Evolutionary conservation across 2,888 invertebrate genomes (phyloP), one percentile per base, ranked within the genome.

Genomic region (Leptopterna dolabrata): DNA sequence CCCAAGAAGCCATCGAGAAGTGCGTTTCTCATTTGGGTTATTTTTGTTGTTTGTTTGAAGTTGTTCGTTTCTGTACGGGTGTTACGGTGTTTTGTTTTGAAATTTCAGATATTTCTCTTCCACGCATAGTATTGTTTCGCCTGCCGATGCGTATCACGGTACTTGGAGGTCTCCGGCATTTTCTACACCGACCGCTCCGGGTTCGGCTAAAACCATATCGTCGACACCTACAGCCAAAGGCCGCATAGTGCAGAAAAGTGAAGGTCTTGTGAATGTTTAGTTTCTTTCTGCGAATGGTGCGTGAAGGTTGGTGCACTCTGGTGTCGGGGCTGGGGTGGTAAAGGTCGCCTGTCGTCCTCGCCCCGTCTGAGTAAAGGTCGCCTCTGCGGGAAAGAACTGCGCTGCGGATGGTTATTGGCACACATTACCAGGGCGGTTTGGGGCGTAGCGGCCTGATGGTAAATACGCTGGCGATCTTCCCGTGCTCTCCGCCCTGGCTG

Each of bases 1-100:
- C 82, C 30, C 87, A 87, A 51, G 87, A 82, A 73, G 81, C 87
- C 19, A 81, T 87, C 24, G 87, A 82, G 11, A 86, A 76, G 82
- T 82, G n/a, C 14, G 82, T 55, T 80, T 36, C 36, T n/a, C 13
- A 29, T 76, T 14, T 41, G 14, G 9, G 16, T n/a, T n/a, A n/a
- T n/a, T n/a, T n/a, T n/a, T n/a, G n/a, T n/a, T n/a, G n/a, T n/a
- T n/a, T n/a, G n/a, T n/a, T n/a, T n/a, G n/a, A n/a, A n/a, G n/a
- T n/a, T n/a, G n/a, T n/a, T n/a, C n/a, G n/a, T n/a, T n/a, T n/a
- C n/a, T n/a, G n/a, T n/a, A n/a, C n/a, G n/a, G n/a, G n/a, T n/a
- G n/a, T n/a, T n/a, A n/a, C n/a, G n/a, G n/a, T n/a, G n/a, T n/a
- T n/a, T n/a, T n/a, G n/a, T n/a, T n/a, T n/a, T n/a, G n/a, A n/a